A percentile compares a stretch with the other conserved stretches of the same genome.
Evolutionary conservation across 2,888 invertebrate species (phyloP).

Genomic region (Drosophila subquinaria): DNA sequence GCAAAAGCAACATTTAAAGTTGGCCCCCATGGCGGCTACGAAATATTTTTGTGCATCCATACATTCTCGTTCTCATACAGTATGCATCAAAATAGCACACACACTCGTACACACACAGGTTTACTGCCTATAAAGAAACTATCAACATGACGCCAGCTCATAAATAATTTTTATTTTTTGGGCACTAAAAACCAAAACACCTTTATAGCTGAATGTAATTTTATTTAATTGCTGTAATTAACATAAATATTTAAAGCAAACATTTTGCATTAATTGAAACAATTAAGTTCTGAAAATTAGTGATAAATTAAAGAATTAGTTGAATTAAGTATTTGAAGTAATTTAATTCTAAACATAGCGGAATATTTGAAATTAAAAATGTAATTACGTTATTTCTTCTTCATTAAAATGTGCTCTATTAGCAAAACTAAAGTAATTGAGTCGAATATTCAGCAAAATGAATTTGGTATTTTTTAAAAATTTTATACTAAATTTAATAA

Average conservation of each 20-base stretch:
- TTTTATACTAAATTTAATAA: neutral
- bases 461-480: too few species aligned
- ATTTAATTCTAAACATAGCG: neutral
- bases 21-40: constrained; percentile 52
- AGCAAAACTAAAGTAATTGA: neutral
- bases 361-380: too few species aligned
- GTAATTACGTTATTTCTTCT: too few species aligned
- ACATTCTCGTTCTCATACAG: neutral
- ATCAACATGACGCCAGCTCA: constrained; percentile 4
- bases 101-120: neutral
- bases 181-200: neutral
- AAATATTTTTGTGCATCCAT: constrained; percentile 31
- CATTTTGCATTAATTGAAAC: neutral
- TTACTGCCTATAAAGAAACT: constrained; percentile 8
- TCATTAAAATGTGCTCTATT: neutral
- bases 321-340: neutral
- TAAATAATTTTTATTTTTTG: neutral
- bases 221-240: constrained; percentile 11
- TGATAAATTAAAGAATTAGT: neutral
- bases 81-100: constrained; percentile 40
- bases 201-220: neutral
- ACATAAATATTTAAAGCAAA: constrained; percentile 1
- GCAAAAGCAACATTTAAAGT: constrained; percentile 43
- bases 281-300: neutral
- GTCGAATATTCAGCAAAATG: too few species aligned